Conservation (phyloP, 23 tunicate genomes). For the Aplidium turbinatum region DNA sequence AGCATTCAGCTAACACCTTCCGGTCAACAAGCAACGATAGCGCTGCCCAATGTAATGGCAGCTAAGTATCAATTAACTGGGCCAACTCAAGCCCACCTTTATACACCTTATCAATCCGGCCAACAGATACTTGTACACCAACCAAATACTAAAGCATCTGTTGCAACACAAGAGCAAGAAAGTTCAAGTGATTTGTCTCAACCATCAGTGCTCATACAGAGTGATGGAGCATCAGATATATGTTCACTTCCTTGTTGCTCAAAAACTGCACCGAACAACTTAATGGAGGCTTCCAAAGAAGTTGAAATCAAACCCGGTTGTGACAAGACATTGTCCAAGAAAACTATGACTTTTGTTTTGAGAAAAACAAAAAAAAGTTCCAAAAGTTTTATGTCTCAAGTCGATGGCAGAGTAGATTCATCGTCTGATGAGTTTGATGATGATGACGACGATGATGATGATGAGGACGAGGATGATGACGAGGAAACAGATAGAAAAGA, state of each 20-base stretch:
- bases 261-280: neutral
- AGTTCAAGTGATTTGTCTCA: slow-evolving; percentile 9
- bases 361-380: slow-evolving; percentile 3
- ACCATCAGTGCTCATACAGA: slow-evolving; percentile 63
- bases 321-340: neutral
- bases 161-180: slow-evolving; percentile 18
- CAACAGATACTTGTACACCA: neutral
- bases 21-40: slow-evolving; percentile 80
- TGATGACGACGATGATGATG: slow-evolving; percentile 94
- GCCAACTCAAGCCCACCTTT: slow-evolving; percentile 43
- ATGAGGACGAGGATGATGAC: slow-evolving; percentile 89
- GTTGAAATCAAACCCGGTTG: neutral
- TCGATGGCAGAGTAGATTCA: slow-evolving; percentile 63
- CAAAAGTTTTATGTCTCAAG: slow-evolving; percentile 33
- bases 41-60: slow-evolving; percentile 44
- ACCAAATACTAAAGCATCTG: slow-evolving; percentile 11
- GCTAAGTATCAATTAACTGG: slow-evolving; percentile 42
- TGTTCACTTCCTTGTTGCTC: neutral
- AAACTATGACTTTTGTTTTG: neutral
- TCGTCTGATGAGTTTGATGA: slow-evolving; percentile 61
- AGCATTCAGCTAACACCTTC: slow-evolving; percentile 53
- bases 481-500: slow-evolving; percentile 62
- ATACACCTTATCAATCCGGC: slow-evolving; percentile 53
- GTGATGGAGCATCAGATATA: slow-evolving; percentile 68
- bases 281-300: too few species aligned